These are phyloP conservation scores for Dasyornis broadbenti DNA, from an alignment of 2,113 vertebrate genomes.

Conservation along the genomic window DNA sequence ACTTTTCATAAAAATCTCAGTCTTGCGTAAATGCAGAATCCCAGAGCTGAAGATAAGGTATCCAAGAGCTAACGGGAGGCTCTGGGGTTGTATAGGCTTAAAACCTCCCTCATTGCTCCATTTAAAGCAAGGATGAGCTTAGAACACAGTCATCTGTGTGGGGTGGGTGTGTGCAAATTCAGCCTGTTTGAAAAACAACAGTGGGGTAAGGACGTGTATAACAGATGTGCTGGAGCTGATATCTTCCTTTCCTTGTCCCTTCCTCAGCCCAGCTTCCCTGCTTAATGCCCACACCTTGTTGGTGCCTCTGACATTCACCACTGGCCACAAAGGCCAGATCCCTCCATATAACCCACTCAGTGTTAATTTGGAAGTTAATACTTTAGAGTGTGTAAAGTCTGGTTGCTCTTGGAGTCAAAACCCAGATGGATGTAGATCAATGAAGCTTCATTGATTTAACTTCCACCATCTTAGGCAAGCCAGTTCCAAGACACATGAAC, in stretches of 20 bases:
- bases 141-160: neutral
- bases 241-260: neutral
- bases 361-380: neutral
- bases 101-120: neutral
- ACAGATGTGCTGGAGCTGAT: neutral
- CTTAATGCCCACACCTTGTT: neutral
- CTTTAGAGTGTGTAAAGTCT: neutral
- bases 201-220: neutral
- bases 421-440: neutral
- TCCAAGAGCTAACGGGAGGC: neutral
- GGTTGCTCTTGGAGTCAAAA: neutral
- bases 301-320: neutral
- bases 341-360: neutral
- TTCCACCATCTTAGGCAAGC: neutral
- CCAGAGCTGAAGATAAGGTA: neutral
- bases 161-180: neutral
- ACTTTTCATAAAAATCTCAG: neutral
- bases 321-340: neutral
- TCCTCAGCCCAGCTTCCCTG: neutral
- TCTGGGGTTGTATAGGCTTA: neutral
- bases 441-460: neutral
- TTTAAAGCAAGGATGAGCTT: neutral
- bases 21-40: neutral
- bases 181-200: neutral
- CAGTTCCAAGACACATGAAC: neutral